Percentiles rank a stretch among this genome's conserved stretches.
Evolutionary conservation across 2,888 invertebrate species (phyloP).

Genomic region (Barypeithes pellucidus): DNA sequence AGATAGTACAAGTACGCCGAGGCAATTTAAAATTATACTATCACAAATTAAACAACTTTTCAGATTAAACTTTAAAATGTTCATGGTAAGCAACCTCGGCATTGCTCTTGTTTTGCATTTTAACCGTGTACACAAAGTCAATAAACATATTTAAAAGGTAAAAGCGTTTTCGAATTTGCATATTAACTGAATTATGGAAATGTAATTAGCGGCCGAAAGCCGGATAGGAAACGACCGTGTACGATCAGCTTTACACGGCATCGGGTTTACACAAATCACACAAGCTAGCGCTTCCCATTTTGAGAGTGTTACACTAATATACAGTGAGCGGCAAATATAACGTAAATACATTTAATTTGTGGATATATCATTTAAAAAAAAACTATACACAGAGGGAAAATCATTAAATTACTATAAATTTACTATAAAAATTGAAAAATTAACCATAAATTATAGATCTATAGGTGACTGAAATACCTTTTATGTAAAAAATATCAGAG

Average conservation of each 20-base stretch:
- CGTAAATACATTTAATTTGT: too few relatives aligned
- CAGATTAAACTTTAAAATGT: neutral
- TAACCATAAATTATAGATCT: too few relatives aligned
- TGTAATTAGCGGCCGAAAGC: constrained; percentile 67
- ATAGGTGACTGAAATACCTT: too few relatives aligned
- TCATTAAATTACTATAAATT: too few relatives aligned
- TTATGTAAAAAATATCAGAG: too few relatives aligned
- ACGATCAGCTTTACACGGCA: constrained; percentile 25
- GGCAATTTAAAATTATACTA: neutral
- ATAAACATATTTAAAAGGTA: constrained; percentile 66
- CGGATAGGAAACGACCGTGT: constrained; percentile 43
- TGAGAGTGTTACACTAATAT: neutral
- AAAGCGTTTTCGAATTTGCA: constrained; percentile 69
- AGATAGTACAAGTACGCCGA: neutral
- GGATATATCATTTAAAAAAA: too few relatives aligned
- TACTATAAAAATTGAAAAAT: too few relatives aligned
- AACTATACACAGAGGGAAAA: too few relatives aligned
- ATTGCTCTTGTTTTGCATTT: constrained; percentile 23
- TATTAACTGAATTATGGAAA: constrained; percentile 72
- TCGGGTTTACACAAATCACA: constrained; percentile 23
- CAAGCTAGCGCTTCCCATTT: neutral
- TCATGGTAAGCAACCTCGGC: neutral
- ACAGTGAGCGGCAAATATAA: too few relatives aligned
- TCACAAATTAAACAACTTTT: neutral
- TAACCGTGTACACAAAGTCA: constrained; percentile 37